Evolutionary conservation across 2,888 invertebrate genomes (phyloP), one percentile per base, ranked within the genome.

Genomic region (Coenonympha arcania): DNA sequence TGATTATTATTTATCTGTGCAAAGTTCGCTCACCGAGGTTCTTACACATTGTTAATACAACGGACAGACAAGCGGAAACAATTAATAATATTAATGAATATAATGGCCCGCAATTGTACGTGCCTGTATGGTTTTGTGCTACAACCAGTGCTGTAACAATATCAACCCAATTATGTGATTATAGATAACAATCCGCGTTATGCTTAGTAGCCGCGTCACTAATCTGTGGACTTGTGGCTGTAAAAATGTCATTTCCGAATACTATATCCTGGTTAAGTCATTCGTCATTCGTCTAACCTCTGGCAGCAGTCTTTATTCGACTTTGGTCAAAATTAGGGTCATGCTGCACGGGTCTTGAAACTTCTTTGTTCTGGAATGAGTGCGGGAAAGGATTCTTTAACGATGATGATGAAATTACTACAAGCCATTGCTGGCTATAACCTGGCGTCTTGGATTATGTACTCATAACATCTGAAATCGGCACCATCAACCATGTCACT

Each of bases 81-180:
- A 22, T 31, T 39, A 39, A 15, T 39, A 37, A 37, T 31, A 37
- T 33, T 19, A 26, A 45, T 36, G 11, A 26, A 28, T 36, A 22
- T 31, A 24, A 18, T 13, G 39, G 39, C 15, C 11, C 6, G 22
- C 24, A 48, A 48, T 45, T 40, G 40, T 6, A 36, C 34, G 34
- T 43, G 42, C 13, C 13, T 44, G 37, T 9, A 24, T n/a, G 13
- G 18, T 36, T 34, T 34, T 28, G 13, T 28, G 13, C 8, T n/a
- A 45, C 26, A n/a, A n/a, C 37, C n/a, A 37, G 19, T 36, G 22
- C 1, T 24, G 13, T 40, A 50, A 40, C 24, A 31, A 31, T 19
- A 39, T 50, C 34, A 45, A 5, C 8, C 18, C 40, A 31, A 47
- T 47, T 47, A 47, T 16, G 22, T 31, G 3, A 40, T 47, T 40